Base-by-base conservation (phyloP, 2,888 invertebrate genomes). In the Drosophila fungiperda region DNA sequence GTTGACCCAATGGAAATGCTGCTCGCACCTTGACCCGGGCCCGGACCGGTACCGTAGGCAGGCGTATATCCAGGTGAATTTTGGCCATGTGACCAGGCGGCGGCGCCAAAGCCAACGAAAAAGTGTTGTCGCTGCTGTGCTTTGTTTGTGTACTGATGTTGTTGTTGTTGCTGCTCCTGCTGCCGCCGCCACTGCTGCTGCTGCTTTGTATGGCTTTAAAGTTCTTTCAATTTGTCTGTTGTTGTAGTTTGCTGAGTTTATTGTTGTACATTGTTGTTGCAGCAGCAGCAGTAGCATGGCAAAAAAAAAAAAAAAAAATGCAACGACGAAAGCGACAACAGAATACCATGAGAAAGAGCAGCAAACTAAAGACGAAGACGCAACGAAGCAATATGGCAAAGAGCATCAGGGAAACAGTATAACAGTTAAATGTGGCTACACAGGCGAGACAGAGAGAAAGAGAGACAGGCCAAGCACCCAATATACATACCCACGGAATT, bases 151-250 rank as follows among this genome's bases (percentile, higher is more conserved):
- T 67, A 66, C 49, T 82, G 33, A 45, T 70, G 61, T n/a, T 61
- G 80, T 26, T 67, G 48, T 12, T 71, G n/a, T n/a, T 60, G 62
- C 73, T 68, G n/a, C n/a, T n/a, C 48, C 63, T 52, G 66, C 49
- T 29, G 65, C 60, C 17, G 57, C 49, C 20, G 53, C 63, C 4
- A 60, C 64, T n/a, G 42, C 55, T n/a, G 65, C 55, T 26, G 62
- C 52, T 38, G 49, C 64, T 23, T 61, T 57, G 15, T 67, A 60
- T 80, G 72, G 65, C 73, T 77, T 83, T 77, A 83, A 83, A 83
- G 71, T 86, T 85, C 76, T 76, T 78, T 80, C 81, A 72, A 80
- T 72, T 73, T 78, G 74, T 79, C 75, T 83, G 78, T 82, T 84
- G 73, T 78, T 77, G 45, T 80, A 81, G 65, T 80, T 79, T 79